These are phyloP conservation scores for Echinometra lucunter DNA, from an alignment of 53 echinoderm and acorn worm species.

Conservation along the genomic window DNA sequence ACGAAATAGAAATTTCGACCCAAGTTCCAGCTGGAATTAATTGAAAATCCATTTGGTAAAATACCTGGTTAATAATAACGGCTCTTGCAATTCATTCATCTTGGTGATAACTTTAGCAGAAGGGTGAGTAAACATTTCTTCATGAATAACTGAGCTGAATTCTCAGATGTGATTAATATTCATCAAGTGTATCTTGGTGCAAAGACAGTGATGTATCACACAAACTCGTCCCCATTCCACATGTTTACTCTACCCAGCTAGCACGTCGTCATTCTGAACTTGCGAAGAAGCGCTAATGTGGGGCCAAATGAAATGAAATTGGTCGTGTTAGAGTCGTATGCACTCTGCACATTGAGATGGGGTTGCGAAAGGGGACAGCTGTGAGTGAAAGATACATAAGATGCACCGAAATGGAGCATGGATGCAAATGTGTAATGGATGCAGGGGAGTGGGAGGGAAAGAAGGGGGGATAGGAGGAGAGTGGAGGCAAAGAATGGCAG, in stretches of 20 bases:
- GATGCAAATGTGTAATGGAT: conserved; percentile 36
- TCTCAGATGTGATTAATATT: not conserved
- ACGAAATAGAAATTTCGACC: no score
- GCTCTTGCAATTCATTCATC: not conserved
- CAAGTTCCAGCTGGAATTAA: no score
- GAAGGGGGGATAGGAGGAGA: not conserved
- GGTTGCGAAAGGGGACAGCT: not conserved
- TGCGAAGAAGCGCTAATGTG: conserved; percentile 20
- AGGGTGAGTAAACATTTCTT: conserved; percentile 9
- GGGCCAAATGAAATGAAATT: conserved; percentile 44
- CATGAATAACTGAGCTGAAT: not conserved
- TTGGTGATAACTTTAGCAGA: not conserved
- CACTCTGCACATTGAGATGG: not conserved
- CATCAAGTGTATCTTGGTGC: not conserved
- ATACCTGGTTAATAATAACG: not conserved
- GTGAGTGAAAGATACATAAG: conserved; percentile 9
- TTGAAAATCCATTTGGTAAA: no score
- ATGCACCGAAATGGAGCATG: conserved; percentile 5
- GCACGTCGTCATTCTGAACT: not conserved
- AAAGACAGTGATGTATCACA: not conserved
- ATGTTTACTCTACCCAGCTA: not conserved
- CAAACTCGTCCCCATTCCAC: not conserved
- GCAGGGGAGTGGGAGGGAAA: conserved; percentile 23
- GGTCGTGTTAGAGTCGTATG: conserved; percentile 23
- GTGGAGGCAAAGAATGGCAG: not conserved